phyloP scores from a whole-genome alignment of 1,140 invertebrate species.

The Drosophila lini region DNA sequence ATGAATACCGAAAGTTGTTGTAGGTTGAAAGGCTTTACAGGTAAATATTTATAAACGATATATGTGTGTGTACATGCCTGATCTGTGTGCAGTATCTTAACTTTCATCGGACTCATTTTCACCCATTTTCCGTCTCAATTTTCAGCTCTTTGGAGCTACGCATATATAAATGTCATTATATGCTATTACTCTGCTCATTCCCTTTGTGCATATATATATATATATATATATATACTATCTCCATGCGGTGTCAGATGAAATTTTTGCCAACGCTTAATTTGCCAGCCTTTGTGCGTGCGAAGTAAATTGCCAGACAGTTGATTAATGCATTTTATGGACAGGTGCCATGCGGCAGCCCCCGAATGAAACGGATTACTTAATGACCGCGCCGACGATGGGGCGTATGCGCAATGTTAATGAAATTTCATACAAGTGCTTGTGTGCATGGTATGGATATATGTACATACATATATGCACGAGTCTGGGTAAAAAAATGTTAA shows the following conservation, averaged over 20 bases:
- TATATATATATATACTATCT: not conserved
- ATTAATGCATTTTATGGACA: slow-evolving; percentile 76
- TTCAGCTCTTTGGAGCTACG: slow-evolving; percentile 16
- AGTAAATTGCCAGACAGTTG: slow-evolving; percentile 77
- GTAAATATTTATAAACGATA: slow-evolving; percentile 6
- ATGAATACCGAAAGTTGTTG: not conserved
- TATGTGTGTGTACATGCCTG: not conserved
- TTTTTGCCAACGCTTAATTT: slow-evolving; percentile 43
- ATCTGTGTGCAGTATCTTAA: slow-evolving; percentile 2
- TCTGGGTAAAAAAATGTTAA: slow-evolving; percentile 40
- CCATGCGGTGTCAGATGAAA: slow-evolving; percentile 2
- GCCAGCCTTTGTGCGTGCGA: slow-evolving; percentile 18
- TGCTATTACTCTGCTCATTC: slow-evolving; percentile 11
- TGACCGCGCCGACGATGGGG: slow-evolving; percentile 45
- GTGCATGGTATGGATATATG: not conserved
- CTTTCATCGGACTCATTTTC: slow-evolving; percentile 9
- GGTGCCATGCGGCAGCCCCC: slow-evolving; percentile 40
- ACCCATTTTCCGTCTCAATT: slow-evolving; percentile 13
- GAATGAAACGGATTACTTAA: slow-evolving; percentile 65
- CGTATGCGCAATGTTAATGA: slow-evolving; percentile 77
- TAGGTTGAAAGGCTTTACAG: not conserved
- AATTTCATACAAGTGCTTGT: slow-evolving; percentile 52
- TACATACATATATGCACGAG: not conserved
- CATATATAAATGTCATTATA: slow-evolving; percentile 23
- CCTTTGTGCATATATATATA: slow-evolving; percentile 27